Evolutionary conservation across 1,140 invertebrate species (phyloP).

Genomic region (Samia ricini): DNA sequence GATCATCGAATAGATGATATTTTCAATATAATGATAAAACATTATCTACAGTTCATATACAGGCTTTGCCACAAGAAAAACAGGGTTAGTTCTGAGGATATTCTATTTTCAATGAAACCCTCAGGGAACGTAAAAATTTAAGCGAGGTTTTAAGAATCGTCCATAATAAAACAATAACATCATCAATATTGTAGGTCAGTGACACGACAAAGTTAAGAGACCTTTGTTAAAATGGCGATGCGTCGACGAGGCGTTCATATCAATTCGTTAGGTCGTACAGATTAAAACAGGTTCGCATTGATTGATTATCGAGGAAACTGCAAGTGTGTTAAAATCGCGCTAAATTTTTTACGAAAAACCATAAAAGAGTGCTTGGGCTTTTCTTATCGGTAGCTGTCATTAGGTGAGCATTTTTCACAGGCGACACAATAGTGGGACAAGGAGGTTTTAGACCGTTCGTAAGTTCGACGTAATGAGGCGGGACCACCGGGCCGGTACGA

Average conservation of each 20-base stretch:
- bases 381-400: conserved; percentile 66
- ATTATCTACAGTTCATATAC: too few relatives aligned
- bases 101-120: too few relatives aligned
- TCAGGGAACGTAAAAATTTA: too few relatives aligned
- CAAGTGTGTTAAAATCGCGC: conserved; percentile 37
- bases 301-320: conserved; percentile 46
- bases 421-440: conserved; percentile 56
- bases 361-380: conserved; percentile 24
- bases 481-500: conserved; percentile 63
- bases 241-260: conserved; percentile 19
- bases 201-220: background rate
- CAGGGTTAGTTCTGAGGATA: too few relatives aligned
- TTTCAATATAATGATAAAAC: too few relatives aligned
- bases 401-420: conserved; percentile 64
- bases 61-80: too few relatives aligned
- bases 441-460: conserved; percentile 38
- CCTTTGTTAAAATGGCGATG: conserved; percentile 22
- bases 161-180: background rate
- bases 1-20: too few relatives aligned
- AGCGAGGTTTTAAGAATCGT: too few relatives aligned
- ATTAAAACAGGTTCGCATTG: conserved; percentile 40
- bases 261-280: conserved; percentile 27
- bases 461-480: conserved; percentile 63
- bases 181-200: conserved; percentile 9
- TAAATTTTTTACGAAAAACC: conserved; percentile 22